Conservation (phyloP, 2,113 vertebrate species). For the Notiomystis cincta region DNA sequence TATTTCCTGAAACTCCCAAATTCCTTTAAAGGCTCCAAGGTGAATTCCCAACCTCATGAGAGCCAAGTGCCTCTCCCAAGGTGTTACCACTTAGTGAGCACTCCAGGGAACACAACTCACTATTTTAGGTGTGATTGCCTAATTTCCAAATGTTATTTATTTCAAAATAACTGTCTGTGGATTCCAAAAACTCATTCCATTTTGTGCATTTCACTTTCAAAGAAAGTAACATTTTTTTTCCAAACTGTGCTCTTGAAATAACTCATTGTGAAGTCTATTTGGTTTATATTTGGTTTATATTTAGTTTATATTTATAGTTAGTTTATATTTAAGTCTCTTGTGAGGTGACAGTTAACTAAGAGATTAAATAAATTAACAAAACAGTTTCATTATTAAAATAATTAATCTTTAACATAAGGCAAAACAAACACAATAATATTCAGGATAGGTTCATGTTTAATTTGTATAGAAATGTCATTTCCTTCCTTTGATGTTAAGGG, state of each 20-base stretch:
- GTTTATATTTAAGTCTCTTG: not conserved
- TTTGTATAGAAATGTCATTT: not conserved
- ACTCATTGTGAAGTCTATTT: not conserved
- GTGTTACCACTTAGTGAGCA: accelerated
- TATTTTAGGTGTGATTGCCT: not conserved
- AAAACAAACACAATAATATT: not conserved
- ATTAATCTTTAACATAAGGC: not conserved
- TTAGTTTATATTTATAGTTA: not conserved
- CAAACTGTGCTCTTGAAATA: not conserved
- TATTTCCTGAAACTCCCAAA: not conserved
- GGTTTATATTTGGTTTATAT: not conserved
- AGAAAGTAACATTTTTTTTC: not conserved
- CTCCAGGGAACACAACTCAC: not conserved
- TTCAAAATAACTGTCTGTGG: not conserved
- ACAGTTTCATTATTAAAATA: not conserved
- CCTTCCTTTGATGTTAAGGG: not conserved
- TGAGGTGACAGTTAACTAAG: not conserved
- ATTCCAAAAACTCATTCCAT: not conserved
- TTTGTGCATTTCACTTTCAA: not conserved
- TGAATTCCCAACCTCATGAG: not conserved
- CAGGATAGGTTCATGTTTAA: not conserved
- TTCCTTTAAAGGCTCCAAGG: not conserved
- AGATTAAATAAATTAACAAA: not conserved
- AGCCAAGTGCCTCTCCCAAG: not conserved
- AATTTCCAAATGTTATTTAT: not conserved